These are phyloP conservation scores for Drosophila lacicola DNA, from an alignment of 2,888 invertebrate genomes.

Conservation along the genomic window DNA sequence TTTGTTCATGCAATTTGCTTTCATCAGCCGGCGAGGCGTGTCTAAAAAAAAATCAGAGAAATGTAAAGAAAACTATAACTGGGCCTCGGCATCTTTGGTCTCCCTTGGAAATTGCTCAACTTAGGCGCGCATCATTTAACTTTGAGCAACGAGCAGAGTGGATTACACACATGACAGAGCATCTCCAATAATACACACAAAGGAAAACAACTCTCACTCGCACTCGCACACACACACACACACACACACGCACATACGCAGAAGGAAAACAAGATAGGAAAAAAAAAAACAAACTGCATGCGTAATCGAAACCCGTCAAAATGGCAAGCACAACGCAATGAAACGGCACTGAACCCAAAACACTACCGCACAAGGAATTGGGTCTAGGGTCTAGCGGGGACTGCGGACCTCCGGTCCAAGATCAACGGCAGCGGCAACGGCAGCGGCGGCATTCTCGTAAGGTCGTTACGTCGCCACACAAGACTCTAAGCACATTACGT, in stretches of 20 bases:
- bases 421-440: slow-evolving; percentile 33
- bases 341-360: slow-evolving; percentile 38
- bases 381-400: slow-evolving; percentile 3
- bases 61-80: slow-evolving; percentile 29
- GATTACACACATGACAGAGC: slow-evolving; percentile 77
- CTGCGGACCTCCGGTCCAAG: slow-evolving; percentile 13
- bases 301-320: slow-evolving; percentile 80
- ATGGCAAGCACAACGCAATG: slow-evolving; percentile 73
- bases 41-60: slow-evolving; percentile 29
- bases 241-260: not conserved
- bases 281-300: slow-evolving; percentile 27
- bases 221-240: not conserved
- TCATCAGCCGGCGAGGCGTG: slow-evolving; percentile 64
- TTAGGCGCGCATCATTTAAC: slow-evolving; percentile 81
- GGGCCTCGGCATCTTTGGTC: slow-evolving; percentile 38
- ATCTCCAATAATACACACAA: slow-evolving; percentile 31
- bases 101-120: slow-evolving; percentile 60
- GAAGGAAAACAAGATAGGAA: no score
- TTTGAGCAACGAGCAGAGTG: slow-evolving; percentile 75
- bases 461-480: slow-evolving; percentile 51
- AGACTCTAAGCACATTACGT: slow-evolving; percentile 61
- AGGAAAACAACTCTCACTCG: slow-evolving; percentile 2
- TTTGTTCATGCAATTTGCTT: slow-evolving; percentile 68
- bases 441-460: slow-evolving; percentile 28
- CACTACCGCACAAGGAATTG: slow-evolving; percentile 6